These are phyloP conservation scores for Panurus biarmicus DNA, from an alignment of 2,113 vertebrate genomes.

Conservation along the genomic window DNA sequence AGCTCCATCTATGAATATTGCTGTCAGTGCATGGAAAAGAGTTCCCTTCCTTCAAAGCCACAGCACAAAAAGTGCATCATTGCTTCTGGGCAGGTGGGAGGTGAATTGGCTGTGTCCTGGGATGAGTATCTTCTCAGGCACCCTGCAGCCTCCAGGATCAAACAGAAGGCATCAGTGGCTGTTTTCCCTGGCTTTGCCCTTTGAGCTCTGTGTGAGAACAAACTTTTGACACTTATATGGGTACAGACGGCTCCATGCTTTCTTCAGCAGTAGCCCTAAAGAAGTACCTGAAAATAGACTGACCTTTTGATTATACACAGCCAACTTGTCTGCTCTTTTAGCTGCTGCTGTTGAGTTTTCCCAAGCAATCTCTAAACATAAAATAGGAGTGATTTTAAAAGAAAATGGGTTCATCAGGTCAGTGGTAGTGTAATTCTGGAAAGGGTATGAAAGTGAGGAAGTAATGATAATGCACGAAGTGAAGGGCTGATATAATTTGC, in stretches of 20 bases:
- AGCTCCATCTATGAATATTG: background rate
- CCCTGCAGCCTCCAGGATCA: background rate
- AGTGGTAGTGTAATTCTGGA: slow-evolving; percentile 19
- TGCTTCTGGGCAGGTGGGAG: background rate
- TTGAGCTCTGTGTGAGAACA: background rate
- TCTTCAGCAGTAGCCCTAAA: background rate
- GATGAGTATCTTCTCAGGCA: background rate
- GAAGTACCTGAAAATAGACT: background rate
- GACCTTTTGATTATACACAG: background rate
- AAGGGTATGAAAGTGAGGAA: slow-evolving; percentile 25
- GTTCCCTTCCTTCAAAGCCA: background rate
- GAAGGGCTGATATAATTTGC: slow-evolving; percentile 14
- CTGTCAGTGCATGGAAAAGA: background rate
- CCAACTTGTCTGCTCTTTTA: background rate
- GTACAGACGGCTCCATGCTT: background rate
- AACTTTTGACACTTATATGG: background rate
- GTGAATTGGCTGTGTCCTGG: background rate
- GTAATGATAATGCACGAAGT: background rate
- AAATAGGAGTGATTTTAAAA: slow-evolving; percentile 26
- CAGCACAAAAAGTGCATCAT: background rate
- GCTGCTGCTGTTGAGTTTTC: background rate
- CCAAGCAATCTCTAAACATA: slow-evolving; percentile 17
- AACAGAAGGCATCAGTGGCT: background rate
- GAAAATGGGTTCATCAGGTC: slow-evolving; percentile 40
- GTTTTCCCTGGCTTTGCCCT: background rate